Conservation (phyloP, 1,140 invertebrate genomes). For the Lepidurus apus region DNA sequence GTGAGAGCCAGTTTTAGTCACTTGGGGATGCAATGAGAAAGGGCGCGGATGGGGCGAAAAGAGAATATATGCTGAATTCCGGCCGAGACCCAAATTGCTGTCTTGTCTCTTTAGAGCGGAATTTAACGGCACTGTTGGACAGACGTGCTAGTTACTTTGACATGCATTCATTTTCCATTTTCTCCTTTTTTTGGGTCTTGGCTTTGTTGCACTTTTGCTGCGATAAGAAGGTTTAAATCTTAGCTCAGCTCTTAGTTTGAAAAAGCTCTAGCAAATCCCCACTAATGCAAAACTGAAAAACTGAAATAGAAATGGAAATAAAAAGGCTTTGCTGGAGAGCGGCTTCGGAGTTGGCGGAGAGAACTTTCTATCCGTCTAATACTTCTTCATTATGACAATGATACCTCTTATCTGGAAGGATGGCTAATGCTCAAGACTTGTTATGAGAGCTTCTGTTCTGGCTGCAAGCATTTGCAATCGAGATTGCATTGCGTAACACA, state of each 20-base stretch:
- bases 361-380: neutral
- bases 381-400: slow-evolving; percentile 12
- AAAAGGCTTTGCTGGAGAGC: neutral
- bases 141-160: neutral
- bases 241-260: too few relatives aligned
- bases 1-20: neutral
- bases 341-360: neutral
- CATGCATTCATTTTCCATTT: neutral
- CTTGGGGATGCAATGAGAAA: neutral
- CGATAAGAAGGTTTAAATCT: too few relatives aligned
- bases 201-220: neutral
- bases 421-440: slow-evolving; percentile 14
- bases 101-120: neutral
- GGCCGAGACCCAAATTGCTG: neutral
- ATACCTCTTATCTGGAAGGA: neutral
- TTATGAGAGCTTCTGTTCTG: slow-evolving; percentile 1
- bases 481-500: slow-evolving; percentile 18
- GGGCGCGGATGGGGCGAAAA: neutral
- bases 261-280: too few relatives aligned
- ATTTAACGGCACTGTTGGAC: neutral
- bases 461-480: neutral
- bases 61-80: neutral
- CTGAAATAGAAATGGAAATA: too few relatives aligned
- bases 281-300: too few relatives aligned
- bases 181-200: neutral